A percentile compares a stretch with the other conserved stretches of the same genome.
Conservation (phyloP, 2,797 vertebrate genomes). For the Rhinophrynus dorsalis region DNA sequence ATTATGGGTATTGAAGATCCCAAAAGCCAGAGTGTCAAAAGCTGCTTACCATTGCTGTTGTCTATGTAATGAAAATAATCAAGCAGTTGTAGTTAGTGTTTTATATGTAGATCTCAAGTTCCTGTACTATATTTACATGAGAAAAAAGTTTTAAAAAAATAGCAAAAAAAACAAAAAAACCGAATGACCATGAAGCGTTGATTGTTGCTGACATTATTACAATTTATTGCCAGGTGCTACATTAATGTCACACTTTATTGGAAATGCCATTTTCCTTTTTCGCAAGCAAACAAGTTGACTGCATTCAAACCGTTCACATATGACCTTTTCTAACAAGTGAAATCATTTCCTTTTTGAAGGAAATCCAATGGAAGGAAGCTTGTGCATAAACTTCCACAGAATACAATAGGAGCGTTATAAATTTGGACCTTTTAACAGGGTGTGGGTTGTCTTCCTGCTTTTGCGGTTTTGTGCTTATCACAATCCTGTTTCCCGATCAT, state of each 20-base stretch:
- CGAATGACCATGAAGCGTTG: no score
- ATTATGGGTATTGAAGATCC: no score
- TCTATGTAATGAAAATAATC: no score
- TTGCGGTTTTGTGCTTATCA: constrained; percentile 54
- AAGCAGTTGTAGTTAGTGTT: no score
- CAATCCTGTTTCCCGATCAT: constrained; percentile 56
- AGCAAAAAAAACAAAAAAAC: no score
- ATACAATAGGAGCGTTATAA: constrained; percentile 60
- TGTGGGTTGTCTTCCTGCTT: constrained; percentile 61
- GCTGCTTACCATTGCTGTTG: no score
- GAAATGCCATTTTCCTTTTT: constrained; percentile 4
- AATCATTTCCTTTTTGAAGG: constrained; percentile 61
- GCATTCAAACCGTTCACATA: constrained; percentile 50
- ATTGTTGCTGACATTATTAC: no score
- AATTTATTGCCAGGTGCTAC: no score
- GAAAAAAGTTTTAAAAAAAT: no score
- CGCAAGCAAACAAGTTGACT: constrained; percentile 13
- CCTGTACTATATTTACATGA: no score
- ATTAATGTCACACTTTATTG: neutral
- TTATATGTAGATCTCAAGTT: no score
- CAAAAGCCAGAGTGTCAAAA: no score
- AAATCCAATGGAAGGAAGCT: constrained; percentile 65
- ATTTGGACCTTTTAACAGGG: constrained; percentile 59
- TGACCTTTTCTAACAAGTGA: constrained; percentile 55
- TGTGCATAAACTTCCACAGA: constrained; percentile 58